A percentile compares a stretch with the other conserved stretches of the same genome.
Evolutionary conservation across 2,888 invertebrate genomes (phyloP).

Genomic region (Acronicta aceris): DNA sequence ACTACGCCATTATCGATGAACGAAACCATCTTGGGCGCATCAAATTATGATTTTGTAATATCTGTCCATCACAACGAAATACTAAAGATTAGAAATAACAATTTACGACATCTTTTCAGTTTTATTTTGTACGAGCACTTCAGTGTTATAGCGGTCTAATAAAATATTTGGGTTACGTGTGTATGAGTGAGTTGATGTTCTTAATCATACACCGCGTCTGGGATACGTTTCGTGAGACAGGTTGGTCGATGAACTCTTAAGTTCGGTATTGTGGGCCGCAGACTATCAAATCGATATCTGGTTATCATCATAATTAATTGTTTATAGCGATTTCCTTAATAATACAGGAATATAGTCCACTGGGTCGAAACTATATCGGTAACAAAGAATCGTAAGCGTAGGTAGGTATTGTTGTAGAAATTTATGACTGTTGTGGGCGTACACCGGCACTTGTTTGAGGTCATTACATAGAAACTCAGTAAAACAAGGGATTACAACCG

Average conservation of each 20-base stretch:
- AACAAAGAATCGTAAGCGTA: constrained; percentile 41
- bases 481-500: constrained; percentile 34
- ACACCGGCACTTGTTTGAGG: constrained; percentile 30
- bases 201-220: constrained; percentile 43
- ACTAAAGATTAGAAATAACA: constrained; percentile 24
- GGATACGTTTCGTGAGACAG: constrained; percentile 50
- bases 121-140: constrained; percentile 27
- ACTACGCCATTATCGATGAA: constrained; percentile 19
- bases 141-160: constrained; percentile 38
- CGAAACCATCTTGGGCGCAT: constrained; percentile 15
- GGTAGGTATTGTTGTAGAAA: constrained; percentile 34
- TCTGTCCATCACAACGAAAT: constrained; percentile 38
- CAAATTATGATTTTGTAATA: constrained; percentile 19
- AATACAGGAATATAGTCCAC: constrained; percentile 32
- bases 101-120: constrained; percentile 39
- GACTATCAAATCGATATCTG: constrained; percentile 48
- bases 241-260: constrained; percentile 68
- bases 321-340: constrained; percentile 41
- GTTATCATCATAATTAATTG: constrained; percentile 52
- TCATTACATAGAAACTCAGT: constrained; percentile 43
- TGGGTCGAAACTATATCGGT: constrained; percentile 29
- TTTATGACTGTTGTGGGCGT: constrained; percentile 38
- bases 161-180: constrained; percentile 52
- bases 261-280: constrained; percentile 54
- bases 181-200: constrained; percentile 32